Conservation (phyloP, 1,140 invertebrate genomes). For the Leptinotarsa defecta region DNA sequence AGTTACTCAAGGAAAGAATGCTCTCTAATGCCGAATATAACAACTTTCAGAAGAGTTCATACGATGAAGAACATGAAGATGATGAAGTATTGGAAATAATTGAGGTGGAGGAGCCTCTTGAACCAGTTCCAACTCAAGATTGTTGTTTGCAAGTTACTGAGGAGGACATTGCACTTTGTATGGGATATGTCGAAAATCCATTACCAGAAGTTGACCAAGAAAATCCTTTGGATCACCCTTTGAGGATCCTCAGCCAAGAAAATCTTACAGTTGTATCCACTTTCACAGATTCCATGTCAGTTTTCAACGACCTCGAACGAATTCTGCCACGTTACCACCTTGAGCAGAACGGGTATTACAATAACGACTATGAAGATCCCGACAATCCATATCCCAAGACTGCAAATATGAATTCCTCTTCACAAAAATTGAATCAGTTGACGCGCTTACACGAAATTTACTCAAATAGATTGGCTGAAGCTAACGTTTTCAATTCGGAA, state of each 20-base stretch:
- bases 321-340: constrained; percentile 53
- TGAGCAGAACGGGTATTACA: constrained; percentile 48
- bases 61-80: constrained; percentile 56
- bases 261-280: constrained; percentile 88
- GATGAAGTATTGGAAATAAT: constrained; percentile 82
- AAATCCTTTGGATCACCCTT: constrained; percentile 75
- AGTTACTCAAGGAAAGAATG: constrained; percentile 67
- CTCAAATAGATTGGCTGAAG: constrained; percentile 67
- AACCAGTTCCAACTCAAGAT: constrained; percentile 81
- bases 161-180: constrained; percentile 87
- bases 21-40: constrained; percentile 62
- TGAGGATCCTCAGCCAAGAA: constrained; percentile 85
- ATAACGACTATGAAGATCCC: constrained; percentile 54
- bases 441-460: constrained; percentile 71
- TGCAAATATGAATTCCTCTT: constrained; percentile 45
- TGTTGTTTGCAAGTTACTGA: constrained; percentile 86
- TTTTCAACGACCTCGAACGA: constrained; percentile 74
- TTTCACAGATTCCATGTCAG: constrained; percentile 80
- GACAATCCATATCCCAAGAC: constrained; percentile 50
- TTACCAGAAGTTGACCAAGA: constrained; percentile 70
- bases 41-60: constrained; percentile 45
- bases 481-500: constrained; percentile 62
- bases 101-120: constrained; percentile 77
- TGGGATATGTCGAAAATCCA: constrained; percentile 74
- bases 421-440: constrained; percentile 68